Conservation (phyloP, 2,113 vertebrate genomes). For the Empidonax traillii region DNA sequence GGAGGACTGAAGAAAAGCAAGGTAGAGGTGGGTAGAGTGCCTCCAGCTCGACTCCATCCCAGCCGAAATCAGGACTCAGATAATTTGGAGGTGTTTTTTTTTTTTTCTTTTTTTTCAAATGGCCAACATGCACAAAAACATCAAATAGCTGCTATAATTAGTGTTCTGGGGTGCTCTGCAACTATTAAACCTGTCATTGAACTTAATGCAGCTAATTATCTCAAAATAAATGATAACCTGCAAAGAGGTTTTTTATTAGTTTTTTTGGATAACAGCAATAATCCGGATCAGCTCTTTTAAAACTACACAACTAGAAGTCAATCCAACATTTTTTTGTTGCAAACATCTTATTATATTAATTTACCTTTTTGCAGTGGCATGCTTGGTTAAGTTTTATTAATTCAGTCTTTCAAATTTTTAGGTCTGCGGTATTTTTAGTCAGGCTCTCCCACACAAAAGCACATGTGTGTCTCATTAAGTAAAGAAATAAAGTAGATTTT, state of each 20-base stretch:
- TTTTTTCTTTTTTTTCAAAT: slow-evolving; percentile 44
- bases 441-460: background rate
- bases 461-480: background rate
- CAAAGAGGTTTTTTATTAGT: background rate
- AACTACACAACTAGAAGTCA: background rate
- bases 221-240: slow-evolving; percentile 23
- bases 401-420: background rate
- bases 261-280: background rate
- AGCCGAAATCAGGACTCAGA: slow-evolving; percentile 60
- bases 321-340: background rate
- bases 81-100: slow-evolving; percentile 40
- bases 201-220: slow-evolving; percentile 45
- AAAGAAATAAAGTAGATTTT: background rate
- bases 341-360: background rate
- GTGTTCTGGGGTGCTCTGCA: slow-evolving; percentile 48
- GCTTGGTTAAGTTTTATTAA: background rate
- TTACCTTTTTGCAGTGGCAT: background rate
- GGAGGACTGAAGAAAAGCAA: slow-evolving; percentile 68
- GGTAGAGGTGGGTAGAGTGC: slow-evolving; percentile 54
- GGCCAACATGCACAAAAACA: slow-evolving; percentile 47
- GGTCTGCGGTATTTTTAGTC: background rate
- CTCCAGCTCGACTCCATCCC: slow-evolving; percentile 52
- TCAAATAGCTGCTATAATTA: slow-evolving; percentile 68
- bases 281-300: background rate
- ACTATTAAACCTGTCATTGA: slow-evolving; percentile 48